A percentile compares a stretch with the other conserved stretches of the same genome.
phyloP scores from a whole-genome alignment of 1,140 invertebrate species.

The Philopotamus ludificatus region DNA sequence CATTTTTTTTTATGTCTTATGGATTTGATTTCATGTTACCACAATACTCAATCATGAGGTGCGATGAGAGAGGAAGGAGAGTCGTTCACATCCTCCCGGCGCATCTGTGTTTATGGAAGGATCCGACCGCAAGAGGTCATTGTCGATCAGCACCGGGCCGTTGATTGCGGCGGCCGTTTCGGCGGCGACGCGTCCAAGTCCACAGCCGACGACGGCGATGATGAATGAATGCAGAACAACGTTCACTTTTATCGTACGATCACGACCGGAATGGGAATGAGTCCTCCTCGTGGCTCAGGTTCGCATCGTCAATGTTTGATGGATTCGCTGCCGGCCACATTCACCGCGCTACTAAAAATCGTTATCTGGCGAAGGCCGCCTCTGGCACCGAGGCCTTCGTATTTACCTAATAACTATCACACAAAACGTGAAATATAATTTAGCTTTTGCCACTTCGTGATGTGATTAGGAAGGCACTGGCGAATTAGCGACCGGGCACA shows the following conservation, averaged over 20 bases:
- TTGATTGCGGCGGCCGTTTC: too few species aligned
- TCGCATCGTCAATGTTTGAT: slow-evolving; percentile 22
- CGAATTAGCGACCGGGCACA: neutral
- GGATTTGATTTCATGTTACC: too few species aligned
- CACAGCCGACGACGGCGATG: too few species aligned
- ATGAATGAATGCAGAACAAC: slow-evolving; percentile 7
- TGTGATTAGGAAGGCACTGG: neutral
- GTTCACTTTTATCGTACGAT: slow-evolving; percentile 24
- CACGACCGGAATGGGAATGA: slow-evolving; percentile 19
- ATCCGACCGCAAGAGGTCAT: too few species aligned
- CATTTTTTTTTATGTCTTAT: too few species aligned
- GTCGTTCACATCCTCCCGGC: too few species aligned
- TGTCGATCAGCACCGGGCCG: too few species aligned
- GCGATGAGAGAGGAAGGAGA: too few species aligned
- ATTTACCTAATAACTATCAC: slow-evolving; percentile 7
- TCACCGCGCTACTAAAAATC: slow-evolving; percentile 18
- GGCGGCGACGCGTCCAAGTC: too few species aligned
- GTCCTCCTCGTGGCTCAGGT: slow-evolving; percentile 17
- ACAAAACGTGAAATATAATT: slow-evolving; percentile 17
- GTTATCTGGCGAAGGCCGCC: slow-evolving; percentile 19
- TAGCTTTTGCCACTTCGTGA: slow-evolving; percentile 8
- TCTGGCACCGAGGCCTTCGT: neutral
- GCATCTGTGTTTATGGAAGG: too few species aligned
- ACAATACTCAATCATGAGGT: too few species aligned
- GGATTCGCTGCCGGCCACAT: slow-evolving; percentile 14